Conservation (phyloP, 2,888 invertebrate species). For the Diplolepis rosae region DNA sequence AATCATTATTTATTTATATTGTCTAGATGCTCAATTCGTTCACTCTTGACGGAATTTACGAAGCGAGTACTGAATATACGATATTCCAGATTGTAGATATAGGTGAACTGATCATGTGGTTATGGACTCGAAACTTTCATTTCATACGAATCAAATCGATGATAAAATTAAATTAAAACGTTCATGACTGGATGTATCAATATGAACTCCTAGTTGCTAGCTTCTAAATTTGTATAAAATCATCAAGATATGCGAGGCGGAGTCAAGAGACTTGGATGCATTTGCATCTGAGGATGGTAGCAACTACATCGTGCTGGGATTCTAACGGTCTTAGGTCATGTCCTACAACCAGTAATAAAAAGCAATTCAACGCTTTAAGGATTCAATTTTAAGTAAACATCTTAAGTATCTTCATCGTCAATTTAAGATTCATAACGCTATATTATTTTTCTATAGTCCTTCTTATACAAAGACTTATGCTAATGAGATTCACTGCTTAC, state of each 20-base stretch:
- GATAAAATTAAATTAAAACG: background rate
- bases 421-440: constrained; percentile 26
- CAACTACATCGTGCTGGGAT: constrained; percentile 26
- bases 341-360: constrained; percentile 27
- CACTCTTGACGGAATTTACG: constrained; percentile 60
- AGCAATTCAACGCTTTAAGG: constrained; percentile 19
- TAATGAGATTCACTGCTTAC: background rate
- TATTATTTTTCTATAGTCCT: background rate
- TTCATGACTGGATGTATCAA: too few species aligned
- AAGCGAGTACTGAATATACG: constrained; percentile 36
- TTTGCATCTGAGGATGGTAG: constrained; percentile 23
- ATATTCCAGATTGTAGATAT: background rate
- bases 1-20: constrained; percentile 65
- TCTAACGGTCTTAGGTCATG: constrained; percentile 29
- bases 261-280: constrained; percentile 8
- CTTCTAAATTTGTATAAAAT: background rate
- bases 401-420: background rate
- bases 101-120: background rate
- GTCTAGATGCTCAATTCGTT: constrained; percentile 65
- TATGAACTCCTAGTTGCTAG: too few species aligned
- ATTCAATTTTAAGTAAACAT: constrained; percentile 21
- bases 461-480: background rate
- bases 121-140: background rate
- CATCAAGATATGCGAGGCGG: constrained; percentile 26
- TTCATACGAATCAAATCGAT: background rate